Base-by-base conservation (phyloP, 2,888 invertebrate genomes). In the Acanthococcus lagerstroemiae region DNA sequence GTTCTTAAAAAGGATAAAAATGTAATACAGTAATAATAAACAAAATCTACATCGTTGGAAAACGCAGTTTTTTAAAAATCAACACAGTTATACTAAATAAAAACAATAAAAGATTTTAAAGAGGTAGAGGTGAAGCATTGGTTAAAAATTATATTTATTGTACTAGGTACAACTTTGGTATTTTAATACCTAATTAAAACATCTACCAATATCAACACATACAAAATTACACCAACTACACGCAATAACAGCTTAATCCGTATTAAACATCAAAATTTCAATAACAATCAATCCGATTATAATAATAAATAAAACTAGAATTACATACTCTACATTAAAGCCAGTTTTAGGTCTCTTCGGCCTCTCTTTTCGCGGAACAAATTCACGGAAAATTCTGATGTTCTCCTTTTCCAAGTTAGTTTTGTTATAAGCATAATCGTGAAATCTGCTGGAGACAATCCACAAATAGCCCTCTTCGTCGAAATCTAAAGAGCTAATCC, bases 381-480 rank as follows among this genome's bases (percentile, higher is more conserved):
- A 55, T 24, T 46, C 26, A 26, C 25, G 50, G 21, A 65, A 55
- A 46, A 65, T 65, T 25, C 65, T 55, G 2, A 55, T 21, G 26
- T 65, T 65, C 24, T 55, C 55, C 9, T 65, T 54, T 5, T 46
- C 44, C 4, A 55, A 26, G 44, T 65, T 55, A 2, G 55, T 21
- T 24, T 55, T 55, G 15, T 45, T 30, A 17, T 22, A 19, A 4
- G 24, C 37, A 37, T 55, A 55, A 46, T 65, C 55, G 25, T 65
- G 55, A 55, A 65, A 55, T 25, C 55, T 24, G 9, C 50, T 46
- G 17, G 45, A 46, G 15, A 45, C 22, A 1, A 65, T 65, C 55
- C 55, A 65, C 27, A 65, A 46, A 46, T 55, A 65, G 12, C 65
- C 65, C 3, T 65, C 27, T 7, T 55, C 25, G n/a, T 65, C 65